These are phyloP conservation scores for Drosophila emarginata DNA, from an alignment of 2,888 invertebrate genomes.

Conservation along the genomic window DNA sequence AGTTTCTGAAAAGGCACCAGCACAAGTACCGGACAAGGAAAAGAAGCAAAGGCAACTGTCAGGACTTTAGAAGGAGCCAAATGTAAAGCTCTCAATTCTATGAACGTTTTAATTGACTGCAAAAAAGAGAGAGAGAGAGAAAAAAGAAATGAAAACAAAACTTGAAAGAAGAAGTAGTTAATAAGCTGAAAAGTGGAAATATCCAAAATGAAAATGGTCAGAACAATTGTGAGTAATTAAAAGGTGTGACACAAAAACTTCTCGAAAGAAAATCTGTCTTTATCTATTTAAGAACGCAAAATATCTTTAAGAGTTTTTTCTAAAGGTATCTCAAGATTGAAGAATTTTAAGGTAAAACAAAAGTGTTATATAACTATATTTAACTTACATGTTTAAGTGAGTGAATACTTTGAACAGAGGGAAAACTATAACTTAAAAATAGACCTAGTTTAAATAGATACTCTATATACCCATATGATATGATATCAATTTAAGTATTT, in stretches of 20 bases:
- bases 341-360: too few relatives aligned
- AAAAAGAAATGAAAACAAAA: neutral
- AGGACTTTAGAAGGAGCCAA: constrained; percentile 40
- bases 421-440: too few relatives aligned
- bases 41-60: constrained; percentile 17
- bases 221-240: constrained; percentile 61
- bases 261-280: neutral
- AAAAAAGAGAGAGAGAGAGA: constrained; percentile 22
- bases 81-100: constrained; percentile 60
- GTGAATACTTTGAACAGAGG: too few relatives aligned
- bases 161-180: constrained; percentile 44
- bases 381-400: too few relatives aligned
- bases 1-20: constrained; percentile 50
- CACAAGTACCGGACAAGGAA: constrained; percentile 8
- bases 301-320: too few relatives aligned
- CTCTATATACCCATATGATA: too few relatives aligned
- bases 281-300: neutral
- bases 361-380: too few relatives aligned
- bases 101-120: constrained; percentile 70
- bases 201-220: constrained; percentile 7
- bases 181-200: constrained; percentile 61
- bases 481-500: too few relatives aligned
- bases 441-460: too few relatives aligned
- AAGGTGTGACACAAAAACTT: constrained; percentile 35
- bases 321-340: too few relatives aligned